A percentile compares a stretch with the other conserved stretches of the same genome.
Evolutionary conservation across 2,888 invertebrate genomes (phyloP).

Genomic region (Pseudococcus viburni): DNA sequence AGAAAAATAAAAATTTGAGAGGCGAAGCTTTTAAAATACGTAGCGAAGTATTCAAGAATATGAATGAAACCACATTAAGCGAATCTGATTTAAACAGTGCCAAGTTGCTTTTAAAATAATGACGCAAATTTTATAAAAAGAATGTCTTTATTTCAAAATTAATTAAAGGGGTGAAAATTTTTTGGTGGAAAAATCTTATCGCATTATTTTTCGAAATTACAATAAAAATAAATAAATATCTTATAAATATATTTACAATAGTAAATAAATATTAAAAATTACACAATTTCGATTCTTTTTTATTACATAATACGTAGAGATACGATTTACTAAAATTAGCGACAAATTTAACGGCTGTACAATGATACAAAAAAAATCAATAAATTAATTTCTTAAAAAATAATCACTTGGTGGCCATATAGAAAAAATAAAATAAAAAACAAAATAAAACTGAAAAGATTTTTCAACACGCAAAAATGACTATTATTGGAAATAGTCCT

Average conservation of each 20-base stretch:
- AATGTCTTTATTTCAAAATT: background rate
- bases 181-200: constrained; percentile 5
- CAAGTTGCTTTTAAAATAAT: constrained; percentile 11
- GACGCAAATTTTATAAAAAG: background rate
- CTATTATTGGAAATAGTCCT: constrained; percentile 43
- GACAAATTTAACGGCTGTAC: background rate
- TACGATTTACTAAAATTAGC: constrained; percentile 26
- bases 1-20: constrained; percentile 62
- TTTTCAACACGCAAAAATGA: constrained; percentile 56
- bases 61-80: constrained; percentile 5
- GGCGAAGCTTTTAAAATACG: constrained; percentile 66
- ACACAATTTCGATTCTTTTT: constrained; percentile 21
- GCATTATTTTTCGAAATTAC: constrained; percentile 35
- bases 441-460: constrained; percentile 20
- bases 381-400: constrained; percentile 48
- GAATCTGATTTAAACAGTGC: background rate
- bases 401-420: constrained; percentile 23
- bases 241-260: constrained; percentile 49
- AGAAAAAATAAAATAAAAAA: constrained; percentile 50
- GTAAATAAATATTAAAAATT: constrained; percentile 58
- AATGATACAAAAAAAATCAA: constrained; percentile 9
- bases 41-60: constrained; percentile 31
- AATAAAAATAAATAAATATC: constrained; percentile 31
- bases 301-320: background rate
- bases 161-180: background rate